A percentile compares a stretch with the other conserved stretches of the same genome.
Evolutionary conservation across 2,113 vertebrate species (phyloP).

Genomic region (Hydrochoerus hydrochaeris): DNA sequence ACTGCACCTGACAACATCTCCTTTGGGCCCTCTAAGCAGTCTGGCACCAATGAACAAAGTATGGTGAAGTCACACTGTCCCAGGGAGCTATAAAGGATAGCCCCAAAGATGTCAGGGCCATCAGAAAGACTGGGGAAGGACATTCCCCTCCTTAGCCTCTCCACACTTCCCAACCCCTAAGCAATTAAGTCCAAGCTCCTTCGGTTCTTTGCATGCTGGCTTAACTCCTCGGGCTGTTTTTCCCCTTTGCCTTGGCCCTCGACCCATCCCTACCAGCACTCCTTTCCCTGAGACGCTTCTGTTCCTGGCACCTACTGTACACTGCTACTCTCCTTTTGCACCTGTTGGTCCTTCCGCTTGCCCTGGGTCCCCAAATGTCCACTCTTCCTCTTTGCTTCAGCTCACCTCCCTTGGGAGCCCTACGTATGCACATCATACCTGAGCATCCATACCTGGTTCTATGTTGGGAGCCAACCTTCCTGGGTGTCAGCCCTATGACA

Average conservation of each 20-base stretch:
- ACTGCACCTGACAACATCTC: background rate
- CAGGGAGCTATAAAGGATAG: no score
- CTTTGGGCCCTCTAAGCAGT: background rate
- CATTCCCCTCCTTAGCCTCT: background rate
- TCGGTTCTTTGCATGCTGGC: background rate
- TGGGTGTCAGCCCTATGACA: background rate
- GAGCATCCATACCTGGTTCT: background rate
- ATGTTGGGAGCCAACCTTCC: background rate
- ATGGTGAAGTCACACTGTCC: background rate
- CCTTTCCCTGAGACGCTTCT: background rate
- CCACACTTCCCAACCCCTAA: background rate
- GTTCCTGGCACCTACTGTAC: rapidly evolving
- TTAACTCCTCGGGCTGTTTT: background rate
- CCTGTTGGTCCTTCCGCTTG: background rate
- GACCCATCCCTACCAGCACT: rapidly evolving
- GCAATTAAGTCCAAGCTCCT: background rate
- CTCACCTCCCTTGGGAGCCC: background rate
- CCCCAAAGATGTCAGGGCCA: background rate
- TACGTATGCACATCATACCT: rapidly evolving
- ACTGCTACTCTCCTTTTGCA: no score
- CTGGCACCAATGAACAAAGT: background rate
- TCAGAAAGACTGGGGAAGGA: background rate
- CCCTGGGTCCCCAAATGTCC: background rate
- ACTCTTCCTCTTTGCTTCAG: background rate
- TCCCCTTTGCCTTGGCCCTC: background rate